Evolutionary conservation across 2,888 invertebrate genomes (phyloP).

Genomic region (Bhutanitis thaidina): DNA sequence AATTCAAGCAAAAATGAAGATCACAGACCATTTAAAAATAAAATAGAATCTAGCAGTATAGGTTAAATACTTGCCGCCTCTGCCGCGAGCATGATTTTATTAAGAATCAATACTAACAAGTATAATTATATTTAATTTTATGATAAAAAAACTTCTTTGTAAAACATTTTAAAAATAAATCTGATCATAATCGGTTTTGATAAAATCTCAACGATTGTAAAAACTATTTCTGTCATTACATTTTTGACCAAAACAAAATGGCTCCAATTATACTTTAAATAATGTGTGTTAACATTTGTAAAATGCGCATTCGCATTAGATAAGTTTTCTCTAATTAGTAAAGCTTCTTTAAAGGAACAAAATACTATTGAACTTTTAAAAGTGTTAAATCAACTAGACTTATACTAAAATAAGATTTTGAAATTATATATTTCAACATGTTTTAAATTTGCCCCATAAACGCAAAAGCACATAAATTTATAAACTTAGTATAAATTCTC

Average conservation of each 20-base stretch:
- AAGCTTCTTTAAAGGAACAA: background rate
- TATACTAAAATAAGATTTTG: background rate
- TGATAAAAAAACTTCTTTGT: constrained; percentile 1
- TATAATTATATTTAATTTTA: constrained; percentile 9
- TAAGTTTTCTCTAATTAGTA: background rate
- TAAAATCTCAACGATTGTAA: background rate
- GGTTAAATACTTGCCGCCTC: constrained; percentile 1
- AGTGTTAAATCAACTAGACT: background rate
- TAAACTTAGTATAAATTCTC: background rate
- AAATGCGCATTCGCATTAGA: background rate
- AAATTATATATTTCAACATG: background rate
- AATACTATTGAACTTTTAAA: background rate
- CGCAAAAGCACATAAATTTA: background rate
- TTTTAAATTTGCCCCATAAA: background rate
- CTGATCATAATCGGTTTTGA: background rate
- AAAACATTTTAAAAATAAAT: constrained; percentile 2
- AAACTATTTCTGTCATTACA: background rate
- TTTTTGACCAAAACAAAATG: background rate
- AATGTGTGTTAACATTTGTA: background rate
- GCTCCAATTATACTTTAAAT: background rate
- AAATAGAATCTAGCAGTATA: background rate
- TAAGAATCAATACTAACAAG: constrained; percentile 5
- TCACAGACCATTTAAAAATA: background rate
- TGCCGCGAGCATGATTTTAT: background rate
- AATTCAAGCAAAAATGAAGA: constrained; percentile 8